Evolutionary conservation across 2,888 invertebrate genomes (phyloP).

Genomic region (Apeira syringaria): DNA sequence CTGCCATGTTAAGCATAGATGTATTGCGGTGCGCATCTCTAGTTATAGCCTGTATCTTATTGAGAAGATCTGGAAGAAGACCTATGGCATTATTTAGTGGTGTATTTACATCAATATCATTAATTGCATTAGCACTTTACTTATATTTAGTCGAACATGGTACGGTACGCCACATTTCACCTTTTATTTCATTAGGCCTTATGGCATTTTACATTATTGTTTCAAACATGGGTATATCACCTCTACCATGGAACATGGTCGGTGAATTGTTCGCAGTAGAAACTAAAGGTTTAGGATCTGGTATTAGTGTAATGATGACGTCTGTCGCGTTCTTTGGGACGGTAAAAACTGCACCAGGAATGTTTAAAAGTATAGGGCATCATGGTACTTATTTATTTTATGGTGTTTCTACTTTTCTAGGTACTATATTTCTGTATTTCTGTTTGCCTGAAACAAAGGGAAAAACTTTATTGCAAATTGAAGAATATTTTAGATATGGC

Average conservation of each 20-base stretch:
- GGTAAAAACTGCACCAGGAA: conserved; percentile 86
- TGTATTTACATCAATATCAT: conserved; percentile 82
- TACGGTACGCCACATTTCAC: conserved; percentile 50
- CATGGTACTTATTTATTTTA: conserved; percentile 86
- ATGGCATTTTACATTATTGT: conserved; percentile 84
- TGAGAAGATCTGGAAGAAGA: conserved; percentile 85
- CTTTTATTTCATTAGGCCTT: conserved; percentile 72
- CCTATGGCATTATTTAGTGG: conserved; percentile 86
- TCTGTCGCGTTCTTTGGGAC: conserved; percentile 86
- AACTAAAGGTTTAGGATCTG: conserved; percentile 87
- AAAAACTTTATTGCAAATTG: conserved; percentile 87
- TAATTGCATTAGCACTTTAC: conserved; percentile 80
- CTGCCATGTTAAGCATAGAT: conserved; percentile 87
- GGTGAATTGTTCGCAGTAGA: conserved; percentile 88
- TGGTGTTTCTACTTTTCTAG: conserved; percentile 83
- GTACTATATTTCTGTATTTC: conserved; percentile 83
- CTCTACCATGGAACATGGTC: conserved; percentile 89
- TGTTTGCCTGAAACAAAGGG: conserved; percentile 88
- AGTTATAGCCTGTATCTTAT: conserved; percentile 82
- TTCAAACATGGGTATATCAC: conserved; percentile 84
- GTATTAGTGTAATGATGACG: conserved; percentile 86
- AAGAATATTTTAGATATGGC: conserved; percentile 77
- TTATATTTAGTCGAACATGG: conserved; percentile 60
- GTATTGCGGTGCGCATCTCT: conserved; percentile 84
- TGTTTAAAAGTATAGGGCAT: conserved; percentile 82